Percentiles rank a stretch among this genome's conserved stretches.
Evolutionary conservation across 2,888 invertebrate genomes (phyloP).

Genomic region (Periphyllus acericola): DNA sequence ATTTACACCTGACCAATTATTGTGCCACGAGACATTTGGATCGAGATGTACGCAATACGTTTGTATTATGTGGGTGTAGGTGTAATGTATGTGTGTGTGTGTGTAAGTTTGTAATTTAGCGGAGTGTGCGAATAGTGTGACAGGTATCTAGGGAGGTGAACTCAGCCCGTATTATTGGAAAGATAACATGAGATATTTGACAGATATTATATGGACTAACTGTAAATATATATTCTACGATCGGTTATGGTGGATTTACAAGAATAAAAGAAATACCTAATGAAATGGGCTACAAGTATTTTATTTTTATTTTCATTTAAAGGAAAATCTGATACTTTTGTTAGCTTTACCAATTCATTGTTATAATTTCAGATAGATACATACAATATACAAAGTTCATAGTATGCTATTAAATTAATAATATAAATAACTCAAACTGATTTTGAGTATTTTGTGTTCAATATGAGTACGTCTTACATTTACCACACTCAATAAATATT

Average conservation of each 20-base stretch:
- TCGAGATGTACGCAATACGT: background rate
- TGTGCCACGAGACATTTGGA: background rate
- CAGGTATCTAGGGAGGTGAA: slow-evolving; percentile 18
- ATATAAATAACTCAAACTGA: too few relatives aligned
- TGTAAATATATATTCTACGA: background rate
- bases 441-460: background rate
- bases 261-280: background rate
- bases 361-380: background rate
- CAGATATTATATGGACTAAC: slow-evolving; percentile 1
- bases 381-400: too few relatives aligned
- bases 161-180: background rate
- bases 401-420: too few relatives aligned
- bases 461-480: background rate
- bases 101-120: slow-evolving; percentile 15
- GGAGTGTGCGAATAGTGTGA: background rate
- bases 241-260: background rate
- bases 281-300: background rate
- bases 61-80: too few relatives aligned
- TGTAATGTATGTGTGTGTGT: background rate
- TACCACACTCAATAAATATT: too few relatives aligned
- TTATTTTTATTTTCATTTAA: background rate
- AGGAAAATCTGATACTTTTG: background rate
- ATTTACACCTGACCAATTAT: background rate
- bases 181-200: slow-evolving; percentile 24
- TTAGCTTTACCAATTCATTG: background rate